Percentiles rank a stretch among this genome's conserved stretches.
phyloP scores from a whole-genome alignment of 2,888 invertebrate species.

The Heterodera filipjevi region DNA sequence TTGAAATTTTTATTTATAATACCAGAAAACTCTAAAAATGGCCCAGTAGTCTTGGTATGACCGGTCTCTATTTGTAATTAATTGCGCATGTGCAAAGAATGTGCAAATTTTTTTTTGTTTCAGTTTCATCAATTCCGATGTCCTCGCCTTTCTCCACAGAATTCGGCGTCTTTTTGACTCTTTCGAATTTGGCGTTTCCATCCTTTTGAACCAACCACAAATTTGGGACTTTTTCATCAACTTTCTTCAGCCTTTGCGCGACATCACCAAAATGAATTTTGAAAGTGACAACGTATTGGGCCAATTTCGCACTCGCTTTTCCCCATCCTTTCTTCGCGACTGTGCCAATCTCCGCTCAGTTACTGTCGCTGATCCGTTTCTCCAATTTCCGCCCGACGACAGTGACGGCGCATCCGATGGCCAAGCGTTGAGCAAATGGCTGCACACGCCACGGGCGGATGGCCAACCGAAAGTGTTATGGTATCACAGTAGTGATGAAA shows the following conservation, averaged over 20 bases:
- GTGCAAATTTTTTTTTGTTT: not conserved
- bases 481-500: not conserved
- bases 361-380: not conserved
- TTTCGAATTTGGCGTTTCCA: not conserved
- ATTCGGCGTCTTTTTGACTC: not conserved
- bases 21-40: too few species aligned
- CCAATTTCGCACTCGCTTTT: not conserved
- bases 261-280: not conserved
- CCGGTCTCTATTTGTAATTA: too few species aligned
- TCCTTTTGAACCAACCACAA: not conserved
- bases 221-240: not conserved
- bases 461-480: not conserved
- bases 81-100: too few species aligned
- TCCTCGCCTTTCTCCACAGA: not conserved
- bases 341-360: not conserved
- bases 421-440: not conserved
- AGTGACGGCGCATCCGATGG: not conserved
- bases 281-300: not conserved
- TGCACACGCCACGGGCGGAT: not conserved
- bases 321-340: not conserved
- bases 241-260: not conserved
- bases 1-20: too few species aligned
- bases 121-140: not conserved
- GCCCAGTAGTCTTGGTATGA: too few species aligned
- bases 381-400: not conserved